Percentiles rank a stretch among this genome's conserved stretches.
Evolutionary conservation across 92 coral and sea anemone species (phyloP).

Genomic region (Scolanthus callimorphus): DNA sequence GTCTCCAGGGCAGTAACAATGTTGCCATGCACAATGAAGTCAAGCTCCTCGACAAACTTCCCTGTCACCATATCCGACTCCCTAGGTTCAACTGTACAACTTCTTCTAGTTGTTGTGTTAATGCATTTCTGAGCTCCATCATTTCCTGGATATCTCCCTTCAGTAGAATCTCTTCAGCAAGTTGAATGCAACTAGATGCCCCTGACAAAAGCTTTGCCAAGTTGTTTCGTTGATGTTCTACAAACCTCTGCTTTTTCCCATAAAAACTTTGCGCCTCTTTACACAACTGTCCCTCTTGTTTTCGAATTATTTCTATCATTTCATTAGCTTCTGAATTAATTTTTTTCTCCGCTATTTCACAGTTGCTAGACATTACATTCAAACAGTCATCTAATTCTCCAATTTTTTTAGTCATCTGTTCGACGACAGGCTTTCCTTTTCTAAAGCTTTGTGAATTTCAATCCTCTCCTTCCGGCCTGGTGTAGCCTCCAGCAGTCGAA

Average conservation of each 20-base stretch:
- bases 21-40: slow-evolving; percentile 47
- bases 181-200: slow-evolving; percentile 51
- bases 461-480: slow-evolving; percentile 74
- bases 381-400: slow-evolving; percentile 34
- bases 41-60: slow-evolving; percentile 50
- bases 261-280: slow-evolving; percentile 50
- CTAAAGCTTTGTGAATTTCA: slow-evolving; percentile 72
- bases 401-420: slow-evolving; percentile 44
- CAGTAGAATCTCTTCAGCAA: slow-evolving; percentile 62
- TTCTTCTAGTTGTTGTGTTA: slow-evolving; percentile 70
- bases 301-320: slow-evolving; percentile 39
- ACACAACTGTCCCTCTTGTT: slow-evolving; percentile 51
- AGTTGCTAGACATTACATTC: slow-evolving; percentile 20
- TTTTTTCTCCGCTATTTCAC: slow-evolving; percentile 36
- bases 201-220: slow-evolving; percentile 34
- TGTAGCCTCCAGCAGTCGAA: slow-evolving; percentile 66
- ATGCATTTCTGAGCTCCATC: slow-evolving; percentile 45
- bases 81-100: slow-evolving; percentile 59
- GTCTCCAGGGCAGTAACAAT: slow-evolving; percentile 28
- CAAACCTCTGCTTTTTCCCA: slow-evolving; percentile 40
- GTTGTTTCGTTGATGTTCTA: slow-evolving; percentile 56
- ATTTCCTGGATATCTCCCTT: slow-evolving; percentile 45
- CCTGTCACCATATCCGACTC: slow-evolving; percentile 27
- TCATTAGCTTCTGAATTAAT: slow-evolving; percentile 49
- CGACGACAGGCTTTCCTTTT: slow-evolving; percentile 69